Base-by-base conservation (phyloP, 2,888 invertebrate species). In the Microctonus brassicae region DNA sequence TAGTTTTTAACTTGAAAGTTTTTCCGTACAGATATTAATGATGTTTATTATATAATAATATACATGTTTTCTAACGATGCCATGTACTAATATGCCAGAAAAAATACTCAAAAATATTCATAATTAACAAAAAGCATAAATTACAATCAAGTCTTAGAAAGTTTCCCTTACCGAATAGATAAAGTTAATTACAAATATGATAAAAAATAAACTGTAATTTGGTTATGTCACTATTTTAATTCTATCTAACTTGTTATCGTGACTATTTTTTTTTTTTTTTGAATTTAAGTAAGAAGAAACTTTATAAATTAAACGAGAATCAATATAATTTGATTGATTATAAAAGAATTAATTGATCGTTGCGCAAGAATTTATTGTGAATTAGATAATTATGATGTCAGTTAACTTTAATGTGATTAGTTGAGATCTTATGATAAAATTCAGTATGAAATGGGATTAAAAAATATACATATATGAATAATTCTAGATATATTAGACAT, bases 91-190 rank as follows among this genome's bases (percentile, higher is more conserved):
- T 36, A 66, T 66, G 65, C 57, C 65, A 66, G 57, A 64, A 24
- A 22, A 66, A 66, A 57, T 66, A 66, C 65, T 66, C 65, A 66
- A 39, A 53, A 66, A 66, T 47, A 47, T 47, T 47, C 47, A 7
- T 17, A 47, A 47, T 47, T 20, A 17, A 20, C 17, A 6, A 17
- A n/a, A 17, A 7, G 6, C 9, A 10, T 11, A 53, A 20, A 53
- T 55, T 10, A 24, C 0, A 55, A 20, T 47, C 1, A 17, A 55
- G 11, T 53, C 22, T 47, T n/a, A 0, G 2, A 9, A 36, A 36
- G n/a, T 36, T 36, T 36, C 36, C 7, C 7, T 6, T 2, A 36
- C 10, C 36, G 36, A 39, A 11, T n/a, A n/a, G n/a, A n/a, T n/a
- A 9, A n/a, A 39, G n/a, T 1, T 33, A 5, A 39, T 39, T 39